Conservation (phyloP, 2,113 vertebrate genomes). For the Mixornis gularis region DNA sequence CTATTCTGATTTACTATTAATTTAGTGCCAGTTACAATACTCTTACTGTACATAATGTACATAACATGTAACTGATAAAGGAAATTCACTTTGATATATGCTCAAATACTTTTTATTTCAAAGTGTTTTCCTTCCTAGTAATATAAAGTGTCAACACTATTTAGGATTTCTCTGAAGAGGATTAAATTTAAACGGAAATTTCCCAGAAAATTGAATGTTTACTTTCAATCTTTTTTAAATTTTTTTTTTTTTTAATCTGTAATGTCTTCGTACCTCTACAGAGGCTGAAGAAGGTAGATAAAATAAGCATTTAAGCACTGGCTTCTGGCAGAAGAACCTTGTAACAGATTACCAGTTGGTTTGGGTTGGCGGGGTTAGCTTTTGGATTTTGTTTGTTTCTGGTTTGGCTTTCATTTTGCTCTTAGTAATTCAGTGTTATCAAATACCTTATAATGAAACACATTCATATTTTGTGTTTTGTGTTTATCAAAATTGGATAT, state of each 20-base stretch:
- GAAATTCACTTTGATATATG: neutral
- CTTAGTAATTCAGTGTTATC: neutral
- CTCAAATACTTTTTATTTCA: neutral
- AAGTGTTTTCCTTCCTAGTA: neutral
- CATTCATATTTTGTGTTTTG: neutral
- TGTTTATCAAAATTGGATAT: neutral
- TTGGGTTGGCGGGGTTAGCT: neutral
- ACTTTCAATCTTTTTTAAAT: neutral
- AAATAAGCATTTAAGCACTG: neutral
- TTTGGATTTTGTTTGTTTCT: neutral
- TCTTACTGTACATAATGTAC: neutral
- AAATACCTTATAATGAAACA: neutral
- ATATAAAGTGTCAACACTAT: neutral
- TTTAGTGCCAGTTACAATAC: neutral
- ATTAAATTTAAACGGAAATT: neutral
- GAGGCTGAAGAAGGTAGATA: neutral
- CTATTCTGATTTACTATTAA: neutral
- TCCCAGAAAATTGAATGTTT: neutral
- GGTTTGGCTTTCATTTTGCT: neutral
- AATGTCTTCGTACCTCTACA: neutral
- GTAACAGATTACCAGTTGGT: accelerated
- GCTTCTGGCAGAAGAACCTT: neutral
- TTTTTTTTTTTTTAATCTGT: neutral
- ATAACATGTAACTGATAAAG: neutral
- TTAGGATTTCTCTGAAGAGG: neutral